Evolutionary conservation across 2,113 vertebrate species (phyloP).

Genomic region (Progne subis): DNA sequence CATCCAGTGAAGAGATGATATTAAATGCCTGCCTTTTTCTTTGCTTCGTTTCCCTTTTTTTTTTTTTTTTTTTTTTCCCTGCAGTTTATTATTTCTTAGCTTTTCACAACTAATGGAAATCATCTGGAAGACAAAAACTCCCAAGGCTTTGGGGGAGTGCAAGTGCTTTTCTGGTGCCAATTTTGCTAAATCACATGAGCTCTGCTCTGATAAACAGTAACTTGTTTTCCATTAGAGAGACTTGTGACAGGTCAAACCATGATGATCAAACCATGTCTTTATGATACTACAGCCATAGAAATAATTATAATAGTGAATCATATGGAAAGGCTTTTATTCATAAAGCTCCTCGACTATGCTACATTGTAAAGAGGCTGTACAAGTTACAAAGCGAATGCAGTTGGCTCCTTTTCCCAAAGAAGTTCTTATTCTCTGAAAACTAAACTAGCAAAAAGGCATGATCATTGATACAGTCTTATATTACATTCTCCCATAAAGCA

Average conservation of each 20-base stretch:
- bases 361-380: not conserved
- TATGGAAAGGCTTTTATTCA: not conserved
- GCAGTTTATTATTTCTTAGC: not conserved
- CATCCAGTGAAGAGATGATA: not conserved
- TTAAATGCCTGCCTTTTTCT: not conserved
- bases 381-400: not conserved
- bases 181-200: not conserved
- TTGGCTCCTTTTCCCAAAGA: not conserved
- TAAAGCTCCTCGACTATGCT: not conserved
- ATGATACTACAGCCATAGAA: not conserved
- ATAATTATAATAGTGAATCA: not conserved
- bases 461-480: not conserved
- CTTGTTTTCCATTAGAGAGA: conserved; percentile 40
- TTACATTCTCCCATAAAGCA: not conserved
- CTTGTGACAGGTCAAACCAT: not conserved
- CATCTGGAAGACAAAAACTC: not conserved
- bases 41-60: too few species aligned
- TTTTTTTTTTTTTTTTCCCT: not conserved
- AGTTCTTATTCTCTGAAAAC: not conserved
- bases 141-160: not conserved
- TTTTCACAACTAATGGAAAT: not conserved
- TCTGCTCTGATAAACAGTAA: conserved; percentile 21
- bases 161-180: not conserved
- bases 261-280: not conserved
- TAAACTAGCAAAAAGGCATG: not conserved